phyloP scores from a whole-genome alignment of 1,140 invertebrate species.

The Dendroctonus ponderosae region DNA sequence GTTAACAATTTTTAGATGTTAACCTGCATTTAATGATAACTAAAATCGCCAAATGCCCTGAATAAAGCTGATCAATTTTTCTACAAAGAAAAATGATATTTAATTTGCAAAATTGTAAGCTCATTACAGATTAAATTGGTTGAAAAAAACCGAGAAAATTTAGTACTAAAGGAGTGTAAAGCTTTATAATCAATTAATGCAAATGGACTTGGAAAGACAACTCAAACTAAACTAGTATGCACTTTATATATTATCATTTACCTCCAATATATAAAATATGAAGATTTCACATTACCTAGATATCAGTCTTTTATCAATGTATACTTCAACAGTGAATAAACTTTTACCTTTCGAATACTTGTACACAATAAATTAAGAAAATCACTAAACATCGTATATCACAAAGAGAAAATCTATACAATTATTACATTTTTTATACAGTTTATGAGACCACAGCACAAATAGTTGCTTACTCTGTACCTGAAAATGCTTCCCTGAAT shows the following conservation, averaged over 20 bases:
- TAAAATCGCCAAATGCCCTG: too few relatives aligned
- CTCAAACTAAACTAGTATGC: too few relatives aligned
- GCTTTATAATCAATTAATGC: too few relatives aligned
- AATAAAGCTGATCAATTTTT: too few relatives aligned
- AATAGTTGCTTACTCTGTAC: conserved; percentile 11
- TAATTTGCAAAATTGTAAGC: too few relatives aligned
- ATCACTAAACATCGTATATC: conserved; percentile 29
- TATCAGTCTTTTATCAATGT: conserved; percentile 44
- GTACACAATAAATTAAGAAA: conserved; percentile 25
- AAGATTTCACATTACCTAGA: conserved; percentile 7
- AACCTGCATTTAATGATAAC: too few relatives aligned
- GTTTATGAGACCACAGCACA: conserved; percentile 35
- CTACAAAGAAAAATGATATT: too few relatives aligned
- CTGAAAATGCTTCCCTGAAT: conserved; percentile 4
- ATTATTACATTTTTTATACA: conserved; percentile 11
- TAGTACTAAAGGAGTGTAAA: too few relatives aligned
- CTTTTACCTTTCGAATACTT: conserved; percentile 6
- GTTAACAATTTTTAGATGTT: too few relatives aligned
- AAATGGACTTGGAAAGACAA: too few relatives aligned
- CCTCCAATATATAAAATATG: conserved; percentile 13
- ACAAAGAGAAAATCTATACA: conserved; percentile 25
- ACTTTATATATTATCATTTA: neutral
- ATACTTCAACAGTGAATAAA: conserved; percentile 37
- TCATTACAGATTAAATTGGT: too few relatives aligned
- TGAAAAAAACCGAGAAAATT: too few relatives aligned